A percentile compares a stretch with the other conserved stretches of the same genome.
phyloP scores from a whole-genome alignment of 2,113 vertebrate species.

The Aphyosemion australe region DNA sequence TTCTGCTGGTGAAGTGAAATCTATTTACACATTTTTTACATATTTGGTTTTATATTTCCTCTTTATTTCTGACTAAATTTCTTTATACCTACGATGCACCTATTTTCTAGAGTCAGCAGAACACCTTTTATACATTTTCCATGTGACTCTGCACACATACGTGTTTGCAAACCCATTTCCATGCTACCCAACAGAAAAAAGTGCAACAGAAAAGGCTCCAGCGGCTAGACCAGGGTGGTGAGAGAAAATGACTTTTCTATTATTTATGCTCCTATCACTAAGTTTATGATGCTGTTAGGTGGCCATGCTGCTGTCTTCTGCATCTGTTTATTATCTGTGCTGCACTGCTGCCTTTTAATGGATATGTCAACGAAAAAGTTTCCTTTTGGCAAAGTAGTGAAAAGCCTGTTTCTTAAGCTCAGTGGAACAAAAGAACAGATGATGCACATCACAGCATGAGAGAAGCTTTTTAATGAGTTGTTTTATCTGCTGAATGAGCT shows the following conservation, averaged over 20 bases:
- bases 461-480: conserved; percentile 55
- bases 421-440: conserved; percentile 49
- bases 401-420: conserved; percentile 29
- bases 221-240: conserved; percentile 38
- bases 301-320: conserved; percentile 62
- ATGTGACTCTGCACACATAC: conserved; percentile 30
- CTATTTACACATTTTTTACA: background rate
- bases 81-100: background rate
- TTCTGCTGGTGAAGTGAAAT: background rate
- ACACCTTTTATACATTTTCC: conserved; percentile 24
- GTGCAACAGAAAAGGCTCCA: conserved; percentile 21
- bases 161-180: conserved; percentile 45
- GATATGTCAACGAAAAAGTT: conserved; percentile 58
- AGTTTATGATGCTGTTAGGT: conserved; percentile 72
- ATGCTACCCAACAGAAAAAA: conserved; percentile 27
- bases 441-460: conserved; percentile 30
- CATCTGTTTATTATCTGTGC: conserved; percentile 68
- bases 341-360: conserved; percentile 64
- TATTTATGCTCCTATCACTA: conserved; percentile 70
- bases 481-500: conserved; percentile 39
- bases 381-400: conserved; percentile 57
- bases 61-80: background rate
- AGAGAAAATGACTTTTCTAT: conserved; percentile 67
- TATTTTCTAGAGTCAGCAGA: background rate
- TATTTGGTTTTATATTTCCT: background rate